phyloP scores from a whole-genome alignment of 2,797 vertebrate species.

The Ciconia nigra region DNA sequence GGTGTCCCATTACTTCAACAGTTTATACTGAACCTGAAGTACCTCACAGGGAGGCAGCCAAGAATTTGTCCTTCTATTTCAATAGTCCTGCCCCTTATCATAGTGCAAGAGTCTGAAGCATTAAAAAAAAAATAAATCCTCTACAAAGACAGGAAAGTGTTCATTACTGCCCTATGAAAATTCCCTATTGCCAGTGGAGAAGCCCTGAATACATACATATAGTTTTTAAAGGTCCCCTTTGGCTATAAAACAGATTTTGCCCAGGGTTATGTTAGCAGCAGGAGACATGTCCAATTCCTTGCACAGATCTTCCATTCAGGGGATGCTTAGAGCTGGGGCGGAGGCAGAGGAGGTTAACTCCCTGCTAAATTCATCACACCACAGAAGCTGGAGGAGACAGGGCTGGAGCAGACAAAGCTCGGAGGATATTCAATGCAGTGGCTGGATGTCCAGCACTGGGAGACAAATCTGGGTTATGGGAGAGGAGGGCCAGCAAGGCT shows the following conservation, averaged over 20 bases:
- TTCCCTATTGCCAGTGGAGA: neutral
- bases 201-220: neutral
- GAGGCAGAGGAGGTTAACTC: neutral
- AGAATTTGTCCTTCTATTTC: slow-evolving; percentile 14
- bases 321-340: neutral
- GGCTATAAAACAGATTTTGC: neutral
- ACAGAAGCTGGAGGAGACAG: neutral
- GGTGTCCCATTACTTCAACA: slow-evolving; percentile 5
- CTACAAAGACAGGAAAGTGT: neutral
- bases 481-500: neutral
- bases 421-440: neutral
- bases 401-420: neutral
- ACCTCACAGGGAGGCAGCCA: neutral
- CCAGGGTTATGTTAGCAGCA: neutral
- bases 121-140: neutral
- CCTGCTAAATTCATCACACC: neutral
- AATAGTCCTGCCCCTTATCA: neutral
- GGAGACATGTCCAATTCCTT: neutral
- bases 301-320: neutral
- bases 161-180: neutral
- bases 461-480: neutral
- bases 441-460: neutral
- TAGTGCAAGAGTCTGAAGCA: neutral
- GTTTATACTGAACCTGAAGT: neutral
- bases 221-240: neutral